These are phyloP conservation scores for Apamea epomidion DNA, from an alignment of 2,888 invertebrate genomes.

Conservation along the genomic window DNA sequence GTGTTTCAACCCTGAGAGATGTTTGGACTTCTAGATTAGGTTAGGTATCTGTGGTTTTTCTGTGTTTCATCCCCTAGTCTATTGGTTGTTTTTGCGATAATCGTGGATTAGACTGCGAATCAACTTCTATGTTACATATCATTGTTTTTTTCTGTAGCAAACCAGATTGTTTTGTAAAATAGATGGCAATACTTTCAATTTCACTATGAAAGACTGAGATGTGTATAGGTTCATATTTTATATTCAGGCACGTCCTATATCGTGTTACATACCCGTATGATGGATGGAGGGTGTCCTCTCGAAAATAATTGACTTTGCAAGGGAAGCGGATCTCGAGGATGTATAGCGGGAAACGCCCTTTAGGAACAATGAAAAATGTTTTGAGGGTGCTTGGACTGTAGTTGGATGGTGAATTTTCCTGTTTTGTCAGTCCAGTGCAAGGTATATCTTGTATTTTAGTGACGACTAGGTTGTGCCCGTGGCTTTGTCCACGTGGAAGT, in stretches of 20 bases:
- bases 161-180: background rate
- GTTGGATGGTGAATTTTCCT: background rate
- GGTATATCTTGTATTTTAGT: background rate
- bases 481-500: background rate
- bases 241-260: slow-evolving; percentile 24
- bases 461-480: too few relatives aligned
- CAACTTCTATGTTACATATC: background rate
- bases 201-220: background rate
- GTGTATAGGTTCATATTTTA: slow-evolving; percentile 14
- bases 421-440: background rate
- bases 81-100: background rate
- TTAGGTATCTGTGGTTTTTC: background rate
- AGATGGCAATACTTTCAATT: background rate
- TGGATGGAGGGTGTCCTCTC: slow-evolving; percentile 42
- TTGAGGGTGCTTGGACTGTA: slow-evolving; percentile 1
- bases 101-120: background rate
- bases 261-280: slow-evolving; percentile 16
- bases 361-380: slow-evolving; percentile 11
- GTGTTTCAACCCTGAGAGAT: background rate
- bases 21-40: background rate
- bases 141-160: background rate
- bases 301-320: slow-evolving; percentile 45
- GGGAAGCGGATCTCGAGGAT: slow-evolving; percentile 11
- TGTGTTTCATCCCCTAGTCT: background rate
- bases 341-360: slow-evolving; percentile 10